Percentiles rank a stretch among this genome's conserved stretches.
phyloP scores from a whole-genome alignment of 2,888 invertebrate genomes.

The Hirtodrosophila cameraria region DNA sequence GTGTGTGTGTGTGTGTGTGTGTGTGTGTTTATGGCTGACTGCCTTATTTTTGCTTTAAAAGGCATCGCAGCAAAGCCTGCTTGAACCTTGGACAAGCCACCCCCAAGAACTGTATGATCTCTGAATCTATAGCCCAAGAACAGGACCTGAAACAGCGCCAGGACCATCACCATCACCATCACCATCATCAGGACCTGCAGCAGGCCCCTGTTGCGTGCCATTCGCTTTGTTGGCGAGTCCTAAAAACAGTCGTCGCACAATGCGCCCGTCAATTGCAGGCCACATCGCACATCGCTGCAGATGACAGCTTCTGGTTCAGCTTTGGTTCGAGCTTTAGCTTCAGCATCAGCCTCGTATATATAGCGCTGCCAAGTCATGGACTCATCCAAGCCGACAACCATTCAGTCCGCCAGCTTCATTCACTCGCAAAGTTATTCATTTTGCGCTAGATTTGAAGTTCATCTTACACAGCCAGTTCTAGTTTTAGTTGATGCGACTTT shows the following conservation, averaged over 20 bases:
- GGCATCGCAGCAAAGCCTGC: conserved; percentile 31
- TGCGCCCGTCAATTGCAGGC: conserved; percentile 83
- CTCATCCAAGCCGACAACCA: conserved; percentile 33
- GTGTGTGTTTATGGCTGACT: conserved; percentile 52
- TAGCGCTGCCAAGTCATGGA: conserved; percentile 46
- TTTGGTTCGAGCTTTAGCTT: conserved; percentile 21
- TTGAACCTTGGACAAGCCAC: conserved; percentile 60
- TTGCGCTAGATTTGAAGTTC: conserved; percentile 71
- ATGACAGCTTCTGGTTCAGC: conserved; percentile 75
- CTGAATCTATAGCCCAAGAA: conserved; percentile 5
- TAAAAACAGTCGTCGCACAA: conserved; percentile 80
- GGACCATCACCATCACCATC: background rate
- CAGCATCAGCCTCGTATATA: conserved; percentile 16
- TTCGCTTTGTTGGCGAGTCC: conserved; percentile 64
- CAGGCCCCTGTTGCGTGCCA: conserved; percentile 67
- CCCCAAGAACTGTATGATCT: conserved; percentile 47
- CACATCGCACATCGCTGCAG: conserved; percentile 65
- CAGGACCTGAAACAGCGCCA: background rate
- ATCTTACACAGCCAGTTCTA: conserved; percentile 35
- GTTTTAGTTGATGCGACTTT: background rate
- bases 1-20: conserved; percentile 6
- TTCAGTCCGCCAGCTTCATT: conserved; percentile 38
- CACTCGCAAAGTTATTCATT: conserved; percentile 67
- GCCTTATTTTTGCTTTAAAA: conserved; percentile 68
- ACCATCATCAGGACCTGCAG: background rate